phyloP scores from a whole-genome alignment of 1,140 invertebrate species.

The Diachasmimorpha longicaudata region DNA sequence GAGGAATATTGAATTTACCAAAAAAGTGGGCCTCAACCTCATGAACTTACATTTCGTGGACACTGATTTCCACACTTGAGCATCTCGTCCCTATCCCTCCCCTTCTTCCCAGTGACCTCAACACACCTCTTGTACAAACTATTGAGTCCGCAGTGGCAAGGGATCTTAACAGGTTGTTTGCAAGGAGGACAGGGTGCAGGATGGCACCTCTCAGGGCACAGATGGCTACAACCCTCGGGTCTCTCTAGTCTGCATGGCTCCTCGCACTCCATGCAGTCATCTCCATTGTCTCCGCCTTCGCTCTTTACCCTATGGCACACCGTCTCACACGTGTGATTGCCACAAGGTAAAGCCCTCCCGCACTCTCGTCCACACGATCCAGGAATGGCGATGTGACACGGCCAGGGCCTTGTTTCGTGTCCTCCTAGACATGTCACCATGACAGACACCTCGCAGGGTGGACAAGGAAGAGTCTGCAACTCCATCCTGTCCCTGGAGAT shows the following conservation, averaged over 20 bases:
- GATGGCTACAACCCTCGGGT: slow-evolving; percentile 79
- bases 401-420: slow-evolving; percentile 79
- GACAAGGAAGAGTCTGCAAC: slow-evolving; percentile 72
- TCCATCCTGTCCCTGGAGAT: slow-evolving; percentile 70
- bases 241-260: slow-evolving; percentile 71
- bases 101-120: slow-evolving; percentile 66
- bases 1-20: no score
- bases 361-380: slow-evolving; percentile 78
- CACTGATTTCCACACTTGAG: slow-evolving; percentile 84
- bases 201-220: slow-evolving; percentile 80
- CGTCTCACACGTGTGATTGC: slow-evolving; percentile 79
- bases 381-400: slow-evolving; percentile 75
- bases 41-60: slow-evolving; percentile 74
- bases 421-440: slow-evolving; percentile 79
- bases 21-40: no score
- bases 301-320: slow-evolving; percentile 72
- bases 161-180: slow-evolving; percentile 71
- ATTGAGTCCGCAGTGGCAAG: slow-evolving; percentile 82
- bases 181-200: slow-evolving; percentile 74
- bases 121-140: slow-evolving; percentile 76
- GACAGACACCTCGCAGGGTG: slow-evolving; percentile 74
- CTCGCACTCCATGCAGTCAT: slow-evolving; percentile 76
- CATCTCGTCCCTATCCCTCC: slow-evolving; percentile 62
- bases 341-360: slow-evolving; percentile 72
- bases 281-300: slow-evolving; percentile 58